These are phyloP conservation scores for Dryobotodes eremita DNA, from an alignment of 2,888 invertebrate species.

Conservation along the genomic window DNA sequence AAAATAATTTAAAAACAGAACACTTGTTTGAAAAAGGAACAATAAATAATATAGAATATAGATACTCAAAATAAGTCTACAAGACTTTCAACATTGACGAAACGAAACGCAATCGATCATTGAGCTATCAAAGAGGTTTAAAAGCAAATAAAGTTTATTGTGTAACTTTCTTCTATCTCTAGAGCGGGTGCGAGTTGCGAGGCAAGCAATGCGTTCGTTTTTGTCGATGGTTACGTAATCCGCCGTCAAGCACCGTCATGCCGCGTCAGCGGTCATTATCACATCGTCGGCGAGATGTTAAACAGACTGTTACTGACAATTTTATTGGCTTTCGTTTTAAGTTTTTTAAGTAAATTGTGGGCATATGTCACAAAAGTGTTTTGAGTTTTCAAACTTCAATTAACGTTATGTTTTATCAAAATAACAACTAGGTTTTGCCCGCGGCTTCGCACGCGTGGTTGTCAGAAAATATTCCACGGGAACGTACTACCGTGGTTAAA, in stretches of 20 bases:
- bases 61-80: constrained; percentile 1
- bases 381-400: background rate
- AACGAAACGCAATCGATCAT: constrained; percentile 57
- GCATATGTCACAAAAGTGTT: constrained; percentile 5
- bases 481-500: background rate
- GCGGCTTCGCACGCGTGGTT: background rate
- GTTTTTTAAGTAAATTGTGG: constrained; percentile 37
- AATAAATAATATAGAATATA: background rate
- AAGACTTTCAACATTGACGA: constrained; percentile 56
- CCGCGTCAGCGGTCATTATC: constrained; percentile 80
- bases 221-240: constrained; percentile 63
- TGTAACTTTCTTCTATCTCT: constrained; percentile 62
- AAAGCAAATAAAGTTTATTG: constrained; percentile 65
- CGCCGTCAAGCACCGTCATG: constrained; percentile 75
- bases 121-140: constrained; percentile 61
- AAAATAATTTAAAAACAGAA: constrained; percentile 10
- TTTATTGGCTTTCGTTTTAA: constrained; percentile 67
- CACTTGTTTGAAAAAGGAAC: background rate
- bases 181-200: constrained; percentile 28
- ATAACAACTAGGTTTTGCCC: background rate
- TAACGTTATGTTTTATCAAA: background rate
- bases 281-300: constrained; percentile 66
- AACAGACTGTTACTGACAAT: constrained; percentile 66
- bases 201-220: constrained; percentile 52
- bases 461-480: background rate